Evolutionary conservation across 2,888 invertebrate species (phyloP), one percentile per base, ranked within the genome.

Genomic region (Brachylomia viminalis): DNA sequence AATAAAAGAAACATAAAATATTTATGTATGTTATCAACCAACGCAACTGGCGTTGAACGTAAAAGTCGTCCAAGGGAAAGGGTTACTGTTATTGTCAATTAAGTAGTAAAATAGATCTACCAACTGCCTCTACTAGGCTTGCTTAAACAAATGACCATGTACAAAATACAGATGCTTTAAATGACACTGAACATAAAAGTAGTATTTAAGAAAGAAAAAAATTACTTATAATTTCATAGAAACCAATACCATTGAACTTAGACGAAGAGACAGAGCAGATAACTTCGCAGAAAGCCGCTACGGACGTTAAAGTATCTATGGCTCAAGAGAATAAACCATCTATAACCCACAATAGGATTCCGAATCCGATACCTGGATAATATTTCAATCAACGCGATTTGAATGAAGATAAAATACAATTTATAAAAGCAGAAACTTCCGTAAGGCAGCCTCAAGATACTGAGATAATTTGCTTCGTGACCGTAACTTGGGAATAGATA

Each of bases 391-490:
- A 75, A 42, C 30, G 23, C 56, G 70, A 77, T 82, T 77, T 49
- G 17, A 85, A 72, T 20, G 49, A 33, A 83, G 86, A 82, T 85
- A 77, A 65, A 77, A 73, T 61, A 62, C 67, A 77, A 64, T 83
- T 77, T 65, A 77, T 72, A 85, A 82, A 77, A 73, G 59, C 85
- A 67, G 72, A 73, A 75, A 86, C 84, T 77, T 83, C 77, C 77
- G 85, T 83, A 79, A 73, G 81, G 38, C 74, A 68, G 66, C 23
- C 65, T 70, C 33, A 56, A 82, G 79, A 82, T 79, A 64, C 59
- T 15, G 10, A 84, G 86, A 87, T 84, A 82, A 80, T 80, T 73
- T 65, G 61, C 74, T 76, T 80, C 86, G 82, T 84, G 84, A 82
- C 76, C 70, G 70, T 72, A 77, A 75, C 82, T 86, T 77, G 11